A percentile compares a stretch with the other conserved stretches of the same genome.
Evolutionary conservation across 2,888 invertebrate genomes (phyloP).

Genomic region (Prenolepis imparis): DNA sequence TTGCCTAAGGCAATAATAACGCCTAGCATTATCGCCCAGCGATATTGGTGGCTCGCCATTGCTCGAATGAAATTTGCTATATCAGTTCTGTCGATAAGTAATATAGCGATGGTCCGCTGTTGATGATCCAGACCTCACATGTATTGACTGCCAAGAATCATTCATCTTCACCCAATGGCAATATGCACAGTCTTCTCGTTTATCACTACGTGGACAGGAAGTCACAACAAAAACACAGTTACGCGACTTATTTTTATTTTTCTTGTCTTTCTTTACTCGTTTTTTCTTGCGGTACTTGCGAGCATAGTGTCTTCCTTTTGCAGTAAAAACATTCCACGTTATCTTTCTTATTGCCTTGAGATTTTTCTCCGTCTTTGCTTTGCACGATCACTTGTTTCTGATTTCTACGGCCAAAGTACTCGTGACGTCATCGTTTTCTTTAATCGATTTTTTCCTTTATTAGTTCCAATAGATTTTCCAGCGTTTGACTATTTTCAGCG

Average conservation of each 20-base stretch:
- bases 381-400: background rate
- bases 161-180: background rate
- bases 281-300: background rate
- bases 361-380: background rate
- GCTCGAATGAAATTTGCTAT: too few relatives aligned
- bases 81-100: slow-evolving; percentile 58
- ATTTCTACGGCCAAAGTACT: background rate
- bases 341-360: background rate
- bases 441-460: background rate
- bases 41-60: too few relatives aligned
- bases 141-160: background rate
- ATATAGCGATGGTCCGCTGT: slow-evolving; percentile 61
- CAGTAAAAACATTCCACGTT: background rate
- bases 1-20: too few relatives aligned
- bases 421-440: background rate
- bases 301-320: background rate
- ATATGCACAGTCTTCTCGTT: too few relatives aligned
- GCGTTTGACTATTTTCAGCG: background rate
- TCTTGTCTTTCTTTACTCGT: background rate
- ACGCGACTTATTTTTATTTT: background rate
- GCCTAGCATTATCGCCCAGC: background rate
- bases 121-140: slow-evolving; percentile 47
- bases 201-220: background rate
- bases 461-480: background rate
- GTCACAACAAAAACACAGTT: background rate